Percentiles rank a stretch among this genome's conserved stretches.
phyloP scores from a whole-genome alignment of 2,113 vertebrate species.

The Macheiramphus alcinus region DNA sequence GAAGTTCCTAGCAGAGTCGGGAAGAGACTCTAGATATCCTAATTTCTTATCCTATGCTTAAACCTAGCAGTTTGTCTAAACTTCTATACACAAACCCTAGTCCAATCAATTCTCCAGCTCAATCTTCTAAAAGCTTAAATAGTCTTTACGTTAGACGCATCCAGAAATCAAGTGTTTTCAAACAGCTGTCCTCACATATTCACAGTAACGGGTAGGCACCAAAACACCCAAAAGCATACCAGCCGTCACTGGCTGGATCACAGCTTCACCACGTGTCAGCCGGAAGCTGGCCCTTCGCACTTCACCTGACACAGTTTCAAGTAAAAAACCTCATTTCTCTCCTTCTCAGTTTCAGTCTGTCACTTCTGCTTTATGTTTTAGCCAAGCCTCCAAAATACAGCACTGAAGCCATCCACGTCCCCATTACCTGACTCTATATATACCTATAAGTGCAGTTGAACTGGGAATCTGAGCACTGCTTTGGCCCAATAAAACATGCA shows the following conservation, averaged over 20 bases:
- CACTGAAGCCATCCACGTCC: accelerated
- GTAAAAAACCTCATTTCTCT: not conserved
- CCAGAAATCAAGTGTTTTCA: not conserved
- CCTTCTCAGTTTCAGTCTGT: not conserved
- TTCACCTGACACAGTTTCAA: not conserved
- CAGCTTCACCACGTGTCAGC: not conserved
- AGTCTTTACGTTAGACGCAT: not conserved
- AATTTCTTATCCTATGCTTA: not conserved
- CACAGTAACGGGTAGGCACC: not conserved
- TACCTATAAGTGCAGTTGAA: not conserved
- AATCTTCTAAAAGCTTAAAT: not conserved
- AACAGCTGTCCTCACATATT: not conserved
- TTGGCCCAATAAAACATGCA: not conserved
- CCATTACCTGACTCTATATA: too few species aligned
- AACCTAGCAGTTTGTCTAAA: not conserved
- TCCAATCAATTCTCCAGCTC: not conserved
- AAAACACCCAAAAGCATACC: not conserved
- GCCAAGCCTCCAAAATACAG: not conserved
- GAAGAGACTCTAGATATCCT: not conserved
- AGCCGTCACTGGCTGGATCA: not conserved
- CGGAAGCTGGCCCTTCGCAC: not conserved
- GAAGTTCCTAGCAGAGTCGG: not conserved
- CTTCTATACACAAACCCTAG: not conserved
- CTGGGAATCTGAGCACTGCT: not conserved
- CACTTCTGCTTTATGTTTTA: not conserved